A percentile compares a stretch with the other conserved stretches of the same genome.
These are phyloP conservation scores for Crotalus horridus DNA, from an alignment of 2,113 vertebrate species.

Conservation along the genomic window DNA sequence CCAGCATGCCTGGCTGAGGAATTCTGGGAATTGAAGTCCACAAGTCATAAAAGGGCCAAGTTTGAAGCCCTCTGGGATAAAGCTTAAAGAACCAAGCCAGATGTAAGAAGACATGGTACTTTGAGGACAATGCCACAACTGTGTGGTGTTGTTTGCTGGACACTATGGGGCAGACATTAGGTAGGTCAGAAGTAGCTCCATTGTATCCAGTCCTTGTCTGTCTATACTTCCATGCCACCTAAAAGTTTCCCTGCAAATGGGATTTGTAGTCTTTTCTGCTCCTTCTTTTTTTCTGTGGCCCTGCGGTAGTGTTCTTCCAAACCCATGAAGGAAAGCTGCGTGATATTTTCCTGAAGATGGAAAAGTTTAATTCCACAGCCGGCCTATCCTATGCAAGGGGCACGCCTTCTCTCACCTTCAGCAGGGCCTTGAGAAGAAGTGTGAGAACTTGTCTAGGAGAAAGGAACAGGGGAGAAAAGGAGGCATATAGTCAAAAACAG, in stretches of 20 bases:
- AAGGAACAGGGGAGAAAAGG: background rate
- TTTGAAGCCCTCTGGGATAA: too few relatives aligned
- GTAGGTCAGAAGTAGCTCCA: background rate
- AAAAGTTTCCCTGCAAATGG: background rate
- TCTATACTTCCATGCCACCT: background rate
- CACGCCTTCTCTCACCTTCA: conserved; percentile 19
- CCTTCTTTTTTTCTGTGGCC: background rate
- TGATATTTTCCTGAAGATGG: background rate
- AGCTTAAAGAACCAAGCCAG: background rate
- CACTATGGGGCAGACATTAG: background rate
- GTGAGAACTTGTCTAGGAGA: conserved; percentile 30
- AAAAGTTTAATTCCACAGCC: background rate
- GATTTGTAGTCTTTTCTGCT: background rate
- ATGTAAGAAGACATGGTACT: background rate
- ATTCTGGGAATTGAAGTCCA: too few relatives aligned
- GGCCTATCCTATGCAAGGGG: background rate
- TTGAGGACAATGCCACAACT: background rate
- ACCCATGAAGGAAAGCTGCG: background rate
- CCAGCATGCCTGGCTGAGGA: too few relatives aligned
- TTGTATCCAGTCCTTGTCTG: background rate
- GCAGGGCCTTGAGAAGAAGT: background rate
- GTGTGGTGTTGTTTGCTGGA: background rate
- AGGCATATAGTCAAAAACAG: conserved; percentile 76
- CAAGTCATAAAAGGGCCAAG: too few relatives aligned
- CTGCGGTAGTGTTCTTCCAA: background rate